A percentile compares a stretch with the other conserved stretches of the same genome.
phyloP scores from a whole-genome alignment of 2,797 vertebrate species.

The Cottoperca gobio region DNA sequence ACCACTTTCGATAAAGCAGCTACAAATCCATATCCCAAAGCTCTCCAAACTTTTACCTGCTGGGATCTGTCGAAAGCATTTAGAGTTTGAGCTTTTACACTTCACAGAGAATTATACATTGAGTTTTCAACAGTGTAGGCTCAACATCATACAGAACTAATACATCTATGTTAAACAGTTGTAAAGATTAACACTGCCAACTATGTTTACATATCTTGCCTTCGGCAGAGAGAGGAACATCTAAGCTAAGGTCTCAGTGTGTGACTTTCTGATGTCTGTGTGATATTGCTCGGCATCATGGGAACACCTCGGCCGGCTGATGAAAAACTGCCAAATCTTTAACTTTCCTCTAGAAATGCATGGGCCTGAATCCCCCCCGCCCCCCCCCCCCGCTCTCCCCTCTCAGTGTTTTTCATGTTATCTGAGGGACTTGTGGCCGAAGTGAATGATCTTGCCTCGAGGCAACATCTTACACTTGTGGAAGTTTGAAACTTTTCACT shows the following conservation, averaged over 20 bases:
- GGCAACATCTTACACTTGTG: constrained; percentile 56
- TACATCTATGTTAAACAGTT: constrained; percentile 84
- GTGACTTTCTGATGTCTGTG: constrained; percentile 59
- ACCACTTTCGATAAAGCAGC: constrained; percentile 74
- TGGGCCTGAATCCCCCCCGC: constrained; percentile 18
- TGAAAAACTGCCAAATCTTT: constrained; percentile 66
- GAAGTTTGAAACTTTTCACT: constrained; percentile 63
- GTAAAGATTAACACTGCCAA: constrained; percentile 83
- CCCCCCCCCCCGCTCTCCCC: not conserved
- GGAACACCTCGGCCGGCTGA: constrained; percentile 48
- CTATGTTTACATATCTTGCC: constrained; percentile 78
- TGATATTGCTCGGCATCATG: constrained; percentile 57
- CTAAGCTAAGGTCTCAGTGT: constrained; percentile 56
- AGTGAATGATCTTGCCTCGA: constrained; percentile 71
- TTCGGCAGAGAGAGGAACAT: constrained; percentile 58
- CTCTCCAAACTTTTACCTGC: constrained; percentile 84
- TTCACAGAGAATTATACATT: constrained; percentile 87
- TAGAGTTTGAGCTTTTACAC: constrained; percentile 78
- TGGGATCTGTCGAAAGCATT: constrained; percentile 85
- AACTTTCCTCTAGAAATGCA: constrained; percentile 50
- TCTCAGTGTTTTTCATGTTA: constrained; percentile 62
- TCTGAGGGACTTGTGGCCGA: constrained; percentile 62
- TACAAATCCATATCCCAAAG: constrained; percentile 78
- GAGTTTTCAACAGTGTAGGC: constrained; percentile 73
- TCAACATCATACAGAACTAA: constrained; percentile 77